phyloP scores from a whole-genome alignment of 2,888 invertebrate species.

The Limnephilus rhombicus region DNA sequence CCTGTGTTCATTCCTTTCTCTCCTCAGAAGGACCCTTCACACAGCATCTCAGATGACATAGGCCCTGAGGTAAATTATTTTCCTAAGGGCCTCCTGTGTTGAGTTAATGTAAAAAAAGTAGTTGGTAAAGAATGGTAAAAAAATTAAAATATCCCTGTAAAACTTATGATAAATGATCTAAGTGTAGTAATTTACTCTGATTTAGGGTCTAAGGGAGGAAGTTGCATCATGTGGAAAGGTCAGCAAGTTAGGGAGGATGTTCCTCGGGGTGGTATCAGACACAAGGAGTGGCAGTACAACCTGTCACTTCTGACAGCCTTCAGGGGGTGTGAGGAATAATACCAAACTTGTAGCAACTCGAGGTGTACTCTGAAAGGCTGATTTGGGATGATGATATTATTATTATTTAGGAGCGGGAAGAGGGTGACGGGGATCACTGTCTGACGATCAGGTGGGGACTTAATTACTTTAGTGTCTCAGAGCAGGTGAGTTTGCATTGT shows the following conservation, averaged over 20 bases:
- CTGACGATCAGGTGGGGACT: not conserved
- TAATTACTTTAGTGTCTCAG: not conserved
- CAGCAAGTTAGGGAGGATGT: not conserved
- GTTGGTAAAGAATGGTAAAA: too few relatives aligned
- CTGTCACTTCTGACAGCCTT: not conserved
- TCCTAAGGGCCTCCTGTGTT: too few relatives aligned
- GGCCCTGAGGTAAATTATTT: too few relatives aligned
- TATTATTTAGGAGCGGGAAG: not conserved
- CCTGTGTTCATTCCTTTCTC: too few relatives aligned
- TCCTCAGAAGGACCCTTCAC: too few relatives aligned
- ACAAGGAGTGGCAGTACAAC: not conserved
- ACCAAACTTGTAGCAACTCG: not conserved
- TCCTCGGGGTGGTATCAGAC: not conserved
- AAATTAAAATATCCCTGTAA: too few relatives aligned
- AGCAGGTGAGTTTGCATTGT: not conserved
- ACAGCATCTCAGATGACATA: too few relatives aligned
- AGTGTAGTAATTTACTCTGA: not conserved
- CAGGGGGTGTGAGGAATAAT: not conserved
- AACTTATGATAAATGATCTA: not conserved
- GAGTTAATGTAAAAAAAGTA: too few relatives aligned
- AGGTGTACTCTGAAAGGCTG: not conserved
- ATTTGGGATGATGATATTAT: constrained; percentile 1
- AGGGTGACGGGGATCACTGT: not conserved
- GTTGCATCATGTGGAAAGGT: not conserved
- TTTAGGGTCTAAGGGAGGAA: not conserved